Conservation (phyloP, 2,113 vertebrate species). For the Aplodontia rufa region DNA sequence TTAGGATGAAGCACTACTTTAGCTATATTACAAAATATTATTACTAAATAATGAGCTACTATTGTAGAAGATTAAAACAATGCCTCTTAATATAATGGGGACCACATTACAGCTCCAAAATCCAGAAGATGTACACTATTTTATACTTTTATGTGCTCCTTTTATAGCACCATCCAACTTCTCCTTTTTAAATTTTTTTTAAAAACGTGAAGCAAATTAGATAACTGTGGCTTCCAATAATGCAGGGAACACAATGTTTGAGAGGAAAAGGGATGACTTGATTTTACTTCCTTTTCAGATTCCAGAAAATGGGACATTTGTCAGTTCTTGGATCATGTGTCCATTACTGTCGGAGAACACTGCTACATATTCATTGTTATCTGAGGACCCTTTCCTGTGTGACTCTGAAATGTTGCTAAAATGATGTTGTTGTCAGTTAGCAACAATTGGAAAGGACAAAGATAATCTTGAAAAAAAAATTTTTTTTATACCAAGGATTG, state of each 20-base stretch:
- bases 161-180: conserved; percentile 38
- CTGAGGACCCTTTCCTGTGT: neutral
- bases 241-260: neutral
- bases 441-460: neutral
- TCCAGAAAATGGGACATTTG: neutral
- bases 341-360: neutral
- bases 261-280: neutral
- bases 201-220: conserved; percentile 39
- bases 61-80: conserved; percentile 69
- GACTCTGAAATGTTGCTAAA: neutral
- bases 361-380: neutral
- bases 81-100: conserved; percentile 59
- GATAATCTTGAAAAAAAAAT: neutral
- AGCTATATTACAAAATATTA: conserved; percentile 64
- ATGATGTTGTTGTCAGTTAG: neutral
- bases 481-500: too few species aligned
- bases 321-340: neutral
- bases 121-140: conserved; percentile 11
- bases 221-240: neutral
- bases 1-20: conserved; percentile 36
- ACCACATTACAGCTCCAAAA: conserved; percentile 21
- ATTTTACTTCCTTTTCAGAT: neutral
- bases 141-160: conserved; percentile 33
- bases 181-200: neutral
- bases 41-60: conserved; percentile 69